phyloP scores from a whole-genome alignment of 2,888 invertebrate genomes.

The Drosophila flavopinicola region DNA sequence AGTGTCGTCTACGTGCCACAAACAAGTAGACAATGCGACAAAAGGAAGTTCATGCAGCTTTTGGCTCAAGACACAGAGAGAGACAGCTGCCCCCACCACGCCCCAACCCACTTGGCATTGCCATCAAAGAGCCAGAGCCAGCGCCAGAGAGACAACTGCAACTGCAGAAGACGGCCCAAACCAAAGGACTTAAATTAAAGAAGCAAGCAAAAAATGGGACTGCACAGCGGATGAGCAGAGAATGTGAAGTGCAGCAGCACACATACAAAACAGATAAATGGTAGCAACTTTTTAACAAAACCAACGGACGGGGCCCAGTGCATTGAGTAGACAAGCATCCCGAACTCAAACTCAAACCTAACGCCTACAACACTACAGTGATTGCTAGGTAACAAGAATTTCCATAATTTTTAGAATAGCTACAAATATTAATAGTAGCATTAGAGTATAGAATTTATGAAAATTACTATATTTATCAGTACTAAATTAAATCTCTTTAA shows the following conservation, averaged over 20 bases:
- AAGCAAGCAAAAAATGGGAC: neutral
- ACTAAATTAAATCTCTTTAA: too few relatives aligned
- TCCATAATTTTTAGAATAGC: neutral
- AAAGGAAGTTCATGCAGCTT: slow-evolving; percentile 63
- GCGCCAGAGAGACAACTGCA: too few relatives aligned
- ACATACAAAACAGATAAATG: slow-evolving; percentile 77
- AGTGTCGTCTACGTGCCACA: slow-evolving; percentile 51
- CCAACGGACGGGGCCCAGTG: slow-evolving; percentile 46
- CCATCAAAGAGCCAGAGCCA: slow-evolving; percentile 33
- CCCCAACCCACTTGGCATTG: slow-evolving; percentile 30
- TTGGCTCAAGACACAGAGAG: slow-evolving; percentile 30
- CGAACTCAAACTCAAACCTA: neutral
- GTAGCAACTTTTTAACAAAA: slow-evolving; percentile 74
- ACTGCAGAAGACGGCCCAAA: slow-evolving; percentile 52
- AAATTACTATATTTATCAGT: too few relatives aligned
- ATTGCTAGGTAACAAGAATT: neutral
- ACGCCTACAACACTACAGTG: neutral
- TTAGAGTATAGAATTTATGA: too few relatives aligned
- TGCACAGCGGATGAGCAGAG: slow-evolving; percentile 32
- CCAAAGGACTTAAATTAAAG: slow-evolving; percentile 20
- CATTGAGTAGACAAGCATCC: slow-evolving; percentile 61
- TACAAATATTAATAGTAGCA: too few relatives aligned
- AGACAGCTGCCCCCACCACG: slow-evolving; percentile 1
- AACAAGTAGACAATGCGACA: slow-evolving; percentile 52
- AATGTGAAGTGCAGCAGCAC: slow-evolving; percentile 37